phyloP scores from a whole-genome alignment of 2,113 vertebrate species.

The Panthera uncia region DNA sequence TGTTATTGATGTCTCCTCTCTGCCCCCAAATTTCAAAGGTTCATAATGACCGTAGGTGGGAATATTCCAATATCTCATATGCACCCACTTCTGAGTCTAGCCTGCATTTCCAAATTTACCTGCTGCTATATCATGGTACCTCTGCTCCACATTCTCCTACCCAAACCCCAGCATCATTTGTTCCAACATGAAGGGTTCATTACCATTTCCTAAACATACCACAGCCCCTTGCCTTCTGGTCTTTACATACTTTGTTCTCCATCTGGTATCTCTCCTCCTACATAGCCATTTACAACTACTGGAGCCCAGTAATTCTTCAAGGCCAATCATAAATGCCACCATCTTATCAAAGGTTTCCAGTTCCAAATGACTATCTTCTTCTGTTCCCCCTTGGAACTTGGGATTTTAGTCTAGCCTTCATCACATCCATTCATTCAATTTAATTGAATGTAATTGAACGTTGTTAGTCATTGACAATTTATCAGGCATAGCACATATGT shows the following conservation, averaged over 20 bases:
- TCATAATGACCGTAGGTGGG: not conserved
- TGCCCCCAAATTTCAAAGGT: not conserved
- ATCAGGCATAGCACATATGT: not conserved
- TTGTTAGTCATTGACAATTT: not conserved
- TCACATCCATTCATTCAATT: not conserved
- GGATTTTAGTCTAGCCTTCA: not conserved
- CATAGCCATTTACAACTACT: not conserved
- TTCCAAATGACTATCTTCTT: not conserved
- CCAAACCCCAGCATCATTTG: not conserved
- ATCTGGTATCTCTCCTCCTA: not conserved
- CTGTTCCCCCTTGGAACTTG: not conserved
- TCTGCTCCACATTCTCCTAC: not conserved
- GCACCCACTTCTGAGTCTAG: not conserved
- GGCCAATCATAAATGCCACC: not conserved
- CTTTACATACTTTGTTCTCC: not conserved
- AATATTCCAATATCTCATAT: not conserved
- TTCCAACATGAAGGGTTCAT: not conserved
- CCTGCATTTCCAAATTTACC: not conserved
- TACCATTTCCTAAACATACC: not conserved
- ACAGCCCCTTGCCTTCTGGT: not conserved
- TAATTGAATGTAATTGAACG: not conserved
- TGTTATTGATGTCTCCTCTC: not conserved
- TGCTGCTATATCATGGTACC: not conserved
- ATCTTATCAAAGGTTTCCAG: not conserved
- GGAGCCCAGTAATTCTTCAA: not conserved